These are phyloP conservation scores for Grapholita molesta DNA, from an alignment of 1,140 invertebrate species.

Conservation along the genomic window DNA sequence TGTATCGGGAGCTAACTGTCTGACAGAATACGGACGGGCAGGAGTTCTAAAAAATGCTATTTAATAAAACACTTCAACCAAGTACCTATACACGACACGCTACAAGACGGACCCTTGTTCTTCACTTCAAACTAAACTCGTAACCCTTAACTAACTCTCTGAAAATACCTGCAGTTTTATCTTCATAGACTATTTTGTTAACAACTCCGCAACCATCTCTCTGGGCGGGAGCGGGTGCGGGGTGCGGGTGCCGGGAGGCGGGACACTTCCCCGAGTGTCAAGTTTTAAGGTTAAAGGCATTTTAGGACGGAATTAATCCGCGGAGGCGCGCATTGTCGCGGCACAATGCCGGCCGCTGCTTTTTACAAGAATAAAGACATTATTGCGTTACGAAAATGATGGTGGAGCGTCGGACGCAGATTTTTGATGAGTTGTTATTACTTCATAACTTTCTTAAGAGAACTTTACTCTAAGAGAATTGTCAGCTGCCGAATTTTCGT, in stretches of 20 bases:
- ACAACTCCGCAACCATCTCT: not conserved
- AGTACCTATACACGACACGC: not conserved
- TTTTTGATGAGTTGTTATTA: conserved; percentile 11
- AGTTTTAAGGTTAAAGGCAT: conserved; percentile 6
- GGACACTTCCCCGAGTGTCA: not conserved
- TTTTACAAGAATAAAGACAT: not conserved
- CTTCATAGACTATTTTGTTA: not conserved
- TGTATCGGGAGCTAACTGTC: no score
- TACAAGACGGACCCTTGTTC: not conserved
- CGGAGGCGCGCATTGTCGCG: not conserved
- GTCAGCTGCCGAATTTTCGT: no score
- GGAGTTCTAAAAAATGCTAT: no score
- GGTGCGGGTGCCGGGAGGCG: not conserved
- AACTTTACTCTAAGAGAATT: no score
- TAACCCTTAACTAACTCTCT: not conserved
- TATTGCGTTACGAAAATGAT: not conserved
- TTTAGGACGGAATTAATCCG: not conserved
- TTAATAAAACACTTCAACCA: no score
- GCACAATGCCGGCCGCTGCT: not conserved
- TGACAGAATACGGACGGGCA: no score
- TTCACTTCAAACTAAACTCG: not conserved
- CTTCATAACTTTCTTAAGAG: not conserved
- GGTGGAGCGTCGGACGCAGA: not conserved
- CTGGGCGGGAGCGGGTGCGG: not conserved
- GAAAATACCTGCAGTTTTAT: not conserved